Percentiles rank a stretch among this genome's conserved stretches.
Conservation (phyloP, 2,888 invertebrate species). For the Mayetiola destructor region DNA sequence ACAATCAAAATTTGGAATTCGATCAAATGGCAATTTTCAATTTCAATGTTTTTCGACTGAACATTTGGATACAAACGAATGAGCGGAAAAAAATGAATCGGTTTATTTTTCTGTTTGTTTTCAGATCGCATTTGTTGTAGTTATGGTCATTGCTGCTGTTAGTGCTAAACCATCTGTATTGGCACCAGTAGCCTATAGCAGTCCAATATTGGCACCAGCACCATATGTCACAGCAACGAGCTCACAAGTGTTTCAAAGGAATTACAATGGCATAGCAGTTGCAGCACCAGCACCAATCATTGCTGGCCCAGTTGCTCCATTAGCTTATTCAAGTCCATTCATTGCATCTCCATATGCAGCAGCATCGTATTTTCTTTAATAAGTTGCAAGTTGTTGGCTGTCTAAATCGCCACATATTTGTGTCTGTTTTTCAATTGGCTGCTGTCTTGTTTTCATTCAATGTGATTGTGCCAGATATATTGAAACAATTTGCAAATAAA, state of each 20-base stretch:
- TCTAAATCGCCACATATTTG: not conserved
- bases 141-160: not conserved
- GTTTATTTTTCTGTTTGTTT: not conserved
- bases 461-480: not conserved
- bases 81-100: not conserved
- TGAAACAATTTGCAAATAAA: not conserved
- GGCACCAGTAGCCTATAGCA: not conserved
- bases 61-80: no score
- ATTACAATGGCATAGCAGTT: not conserved
- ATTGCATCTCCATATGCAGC: not conserved
- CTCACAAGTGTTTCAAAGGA: not conserved
- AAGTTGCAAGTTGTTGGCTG: not conserved
- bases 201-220: not conserved
- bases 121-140: slow-evolving; percentile 1
- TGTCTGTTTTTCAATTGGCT: no score
- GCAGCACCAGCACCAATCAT: not conserved
- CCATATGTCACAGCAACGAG: slow-evolving; percentile 1
- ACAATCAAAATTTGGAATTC: not conserved
- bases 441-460: not conserved
- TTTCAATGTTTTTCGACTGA: not conserved
- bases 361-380: not conserved
- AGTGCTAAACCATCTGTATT: not conserved
- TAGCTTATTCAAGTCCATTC: not conserved
- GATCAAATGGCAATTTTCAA: not conserved
- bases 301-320: not conserved